phyloP scores from a whole-genome alignment of 2,888 invertebrate genomes.

The Plebejus anna region DNA sequence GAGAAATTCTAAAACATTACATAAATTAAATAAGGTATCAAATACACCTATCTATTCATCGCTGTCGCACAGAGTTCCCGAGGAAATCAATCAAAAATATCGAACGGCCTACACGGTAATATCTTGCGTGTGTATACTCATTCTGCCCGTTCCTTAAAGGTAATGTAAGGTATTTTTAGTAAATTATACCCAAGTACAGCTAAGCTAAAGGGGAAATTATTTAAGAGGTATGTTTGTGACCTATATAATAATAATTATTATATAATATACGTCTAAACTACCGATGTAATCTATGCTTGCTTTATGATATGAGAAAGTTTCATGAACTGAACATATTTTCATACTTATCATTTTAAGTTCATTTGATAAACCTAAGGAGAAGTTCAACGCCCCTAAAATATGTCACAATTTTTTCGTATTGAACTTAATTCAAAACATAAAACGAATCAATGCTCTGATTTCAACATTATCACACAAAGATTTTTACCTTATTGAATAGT shows the following conservation, averaged over 20 bases:
- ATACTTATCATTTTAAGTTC: too few species aligned
- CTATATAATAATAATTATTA: too few species aligned
- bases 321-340: too few species aligned
- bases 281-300: too few species aligned
- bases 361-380: too few species aligned
- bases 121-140: not conserved
- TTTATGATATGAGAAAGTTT: too few species aligned
- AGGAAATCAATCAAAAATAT: constrained; percentile 9
- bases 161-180: not conserved
- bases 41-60: not conserved
- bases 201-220: too few species aligned
- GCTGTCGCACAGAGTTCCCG: not conserved
- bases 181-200: too few species aligned
- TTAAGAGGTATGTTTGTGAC: too few species aligned
- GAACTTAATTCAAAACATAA: constrained; percentile 12
- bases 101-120: not conserved
- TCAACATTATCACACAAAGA: constrained; percentile 28
- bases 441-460: constrained; percentile 21
- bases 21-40: not conserved
- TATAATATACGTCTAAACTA: too few species aligned
- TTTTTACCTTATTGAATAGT: not conserved
- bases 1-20: not conserved
- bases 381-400: too few species aligned
- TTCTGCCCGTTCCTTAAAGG: not conserved
- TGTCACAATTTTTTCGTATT: too few species aligned